A percentile compares a stretch with the other conserved stretches of the same genome.
Conservation (phyloP, 2,113 vertebrate genomes). For the Nibea coibor region DNA sequence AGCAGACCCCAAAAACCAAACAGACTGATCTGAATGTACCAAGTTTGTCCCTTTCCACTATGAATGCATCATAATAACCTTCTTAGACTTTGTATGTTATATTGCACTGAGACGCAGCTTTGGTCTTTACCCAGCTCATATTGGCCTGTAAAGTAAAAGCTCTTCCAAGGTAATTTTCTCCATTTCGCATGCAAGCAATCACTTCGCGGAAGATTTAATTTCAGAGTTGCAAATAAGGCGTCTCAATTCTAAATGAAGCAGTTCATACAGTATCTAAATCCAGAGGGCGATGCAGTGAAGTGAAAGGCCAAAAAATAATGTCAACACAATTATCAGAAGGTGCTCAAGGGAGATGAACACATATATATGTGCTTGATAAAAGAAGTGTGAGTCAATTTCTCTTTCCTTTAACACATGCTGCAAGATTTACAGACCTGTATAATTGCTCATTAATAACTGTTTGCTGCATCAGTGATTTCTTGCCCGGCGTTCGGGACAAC, state of each 20-base stretch:
- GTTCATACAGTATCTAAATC: neutral
- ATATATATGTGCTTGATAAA: neutral
- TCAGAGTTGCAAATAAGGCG: neutral
- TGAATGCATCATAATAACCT: neutral
- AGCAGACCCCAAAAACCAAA: neutral
- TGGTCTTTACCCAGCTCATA: conserved; percentile 11
- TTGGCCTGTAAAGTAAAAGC: neutral
- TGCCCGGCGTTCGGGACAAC: neutral
- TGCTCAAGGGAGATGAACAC: neutral
- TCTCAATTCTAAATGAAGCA: neutral
- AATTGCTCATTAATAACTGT: conserved; percentile 20
- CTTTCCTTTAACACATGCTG: neutral
- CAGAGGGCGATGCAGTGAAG: neutral
- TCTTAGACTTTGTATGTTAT: neutral
- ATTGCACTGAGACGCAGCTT: neutral
- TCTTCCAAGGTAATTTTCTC: conserved; percentile 9
- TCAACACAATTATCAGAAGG: neutral
- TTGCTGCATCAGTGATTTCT: neutral
- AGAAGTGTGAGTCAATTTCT: neutral
- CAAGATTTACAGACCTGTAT: neutral
- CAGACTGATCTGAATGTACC: neutral
- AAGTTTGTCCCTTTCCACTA: neutral
- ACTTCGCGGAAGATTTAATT: conserved; percentile 25
- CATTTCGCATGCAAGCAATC: conserved; percentile 7
- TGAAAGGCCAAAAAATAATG: neutral